Evolutionary conservation across 2,797 vertebrate species (phyloP).

Genomic region (Dicrostonyx torquatus): DNA sequence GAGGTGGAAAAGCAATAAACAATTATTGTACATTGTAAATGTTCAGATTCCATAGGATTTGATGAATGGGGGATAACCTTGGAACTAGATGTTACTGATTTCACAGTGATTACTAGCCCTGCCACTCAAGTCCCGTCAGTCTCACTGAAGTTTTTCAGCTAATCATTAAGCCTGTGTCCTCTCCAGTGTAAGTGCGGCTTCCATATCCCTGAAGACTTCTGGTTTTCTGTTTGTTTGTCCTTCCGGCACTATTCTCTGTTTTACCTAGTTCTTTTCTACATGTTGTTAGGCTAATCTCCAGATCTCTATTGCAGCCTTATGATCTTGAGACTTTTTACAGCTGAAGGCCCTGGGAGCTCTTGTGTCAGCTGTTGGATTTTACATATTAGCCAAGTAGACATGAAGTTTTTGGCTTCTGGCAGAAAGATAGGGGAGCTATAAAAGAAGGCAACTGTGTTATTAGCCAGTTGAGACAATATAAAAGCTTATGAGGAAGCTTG

Average conservation of each 20-base stretch:
- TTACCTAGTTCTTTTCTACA: neutral
- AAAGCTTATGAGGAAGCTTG: neutral
- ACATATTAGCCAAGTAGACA: neutral
- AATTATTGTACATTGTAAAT: neutral
- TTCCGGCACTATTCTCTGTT: neutral
- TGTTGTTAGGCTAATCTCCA: neutral
- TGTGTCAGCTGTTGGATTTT: neutral
- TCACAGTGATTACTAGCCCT: neutral
- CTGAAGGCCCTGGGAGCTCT: neutral
- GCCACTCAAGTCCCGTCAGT: neutral
- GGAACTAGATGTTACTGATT: neutral
- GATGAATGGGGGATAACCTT: neutral
- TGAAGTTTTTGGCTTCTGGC: constrained; percentile 2
- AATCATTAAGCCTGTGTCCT: neutral
- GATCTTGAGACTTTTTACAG: constrained; percentile 12
- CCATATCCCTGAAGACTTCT: neutral
- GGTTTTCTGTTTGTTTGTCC: neutral
- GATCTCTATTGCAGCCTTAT: neutral
- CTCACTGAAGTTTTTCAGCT: neutral
- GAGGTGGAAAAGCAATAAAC: neutral
- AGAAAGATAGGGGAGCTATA: neutral
- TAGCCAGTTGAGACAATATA: neutral
- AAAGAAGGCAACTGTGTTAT: neutral
- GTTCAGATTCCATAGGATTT: neutral
- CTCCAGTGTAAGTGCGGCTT: neutral